phyloP scores from a whole-genome alignment of 2,888 invertebrate genomes.

The Euphydryas editha region DNA sequence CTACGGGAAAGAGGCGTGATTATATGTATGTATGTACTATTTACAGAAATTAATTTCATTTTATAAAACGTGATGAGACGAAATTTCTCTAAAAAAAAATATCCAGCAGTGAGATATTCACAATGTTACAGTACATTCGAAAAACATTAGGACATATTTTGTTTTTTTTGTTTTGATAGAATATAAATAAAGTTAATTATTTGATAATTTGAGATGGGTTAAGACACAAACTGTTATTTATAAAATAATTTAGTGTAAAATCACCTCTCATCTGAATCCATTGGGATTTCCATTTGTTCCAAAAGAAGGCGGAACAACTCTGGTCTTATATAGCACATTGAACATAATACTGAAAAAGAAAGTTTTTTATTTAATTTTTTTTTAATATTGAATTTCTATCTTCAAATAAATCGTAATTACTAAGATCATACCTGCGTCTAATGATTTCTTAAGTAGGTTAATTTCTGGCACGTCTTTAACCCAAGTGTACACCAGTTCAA shows the following conservation, averaged over 20 bases:
- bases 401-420: background rate
- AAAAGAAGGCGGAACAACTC: conserved; percentile 89
- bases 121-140: too few species aligned
- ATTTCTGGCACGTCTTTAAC: conserved; percentile 87
- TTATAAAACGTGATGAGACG: too few species aligned
- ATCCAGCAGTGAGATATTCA: too few species aligned
- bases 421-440: conserved; percentile 86
- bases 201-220: too few species aligned
- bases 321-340: conserved; percentile 92
- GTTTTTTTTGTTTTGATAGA: too few species aligned
- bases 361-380: conserved; percentile 3
- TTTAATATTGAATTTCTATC: background rate
- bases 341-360: conserved; percentile 86
- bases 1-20: too few species aligned
- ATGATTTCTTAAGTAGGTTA: conserved; percentile 90
- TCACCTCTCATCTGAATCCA: conserved; percentile 72
- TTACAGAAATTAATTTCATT: too few species aligned
- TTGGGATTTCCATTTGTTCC: conserved; percentile 87
- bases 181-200: too few species aligned
- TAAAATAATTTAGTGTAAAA: background rate
- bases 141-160: too few species aligned
- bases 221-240: background rate
- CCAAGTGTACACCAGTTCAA: conserved; percentile 91
- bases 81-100: too few species aligned
- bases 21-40: too few species aligned